These are phyloP conservation scores for Meteorus sp. DNA, from an alignment of 1,140 invertebrate species.

Conservation along the genomic window DNA sequence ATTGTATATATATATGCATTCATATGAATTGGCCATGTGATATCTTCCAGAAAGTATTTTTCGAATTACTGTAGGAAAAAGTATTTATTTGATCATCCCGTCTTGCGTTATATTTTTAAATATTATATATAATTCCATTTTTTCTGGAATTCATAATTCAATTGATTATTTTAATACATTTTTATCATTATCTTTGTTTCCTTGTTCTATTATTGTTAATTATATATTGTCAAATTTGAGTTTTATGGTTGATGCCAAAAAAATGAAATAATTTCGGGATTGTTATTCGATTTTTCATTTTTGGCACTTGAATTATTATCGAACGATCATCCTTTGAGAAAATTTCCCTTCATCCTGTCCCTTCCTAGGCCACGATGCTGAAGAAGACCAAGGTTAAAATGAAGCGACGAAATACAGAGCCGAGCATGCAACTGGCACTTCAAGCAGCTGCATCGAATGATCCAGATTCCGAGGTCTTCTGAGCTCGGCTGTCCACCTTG, in stretches of 20 bases:
- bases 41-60: slow-evolving; percentile 28
- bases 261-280: not conserved
- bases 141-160: not conserved
- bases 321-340: slow-evolving; percentile 46
- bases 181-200: not conserved
- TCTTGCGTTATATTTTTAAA: slow-evolving; percentile 9
- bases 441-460: slow-evolving; percentile 58
- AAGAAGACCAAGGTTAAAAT: slow-evolving; percentile 93
- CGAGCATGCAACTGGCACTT: slow-evolving; percentile 72
- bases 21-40: slow-evolving; percentile 27
- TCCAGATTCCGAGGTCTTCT: slow-evolving; percentile 40
- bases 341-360: slow-evolving; percentile 57
- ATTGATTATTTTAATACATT: not conserved
- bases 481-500: not conserved
- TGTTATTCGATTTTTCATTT: slow-evolving; percentile 10
- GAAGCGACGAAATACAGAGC: slow-evolving; percentile 90
- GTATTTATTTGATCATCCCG: slow-evolving; percentile 7
- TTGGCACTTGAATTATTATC: slow-evolving; percentile 31
- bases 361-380: slow-evolving; percentile 80
- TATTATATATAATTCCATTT: slow-evolving; percentile 3
- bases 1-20: slow-evolving; percentile 9
- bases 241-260: slow-evolving; percentile 3
- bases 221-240: slow-evolving; percentile 11
- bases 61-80: slow-evolving; percentile 20
- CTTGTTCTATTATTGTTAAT: not conserved